Base-by-base conservation (phyloP, 1,140 invertebrate genomes). In the Platorchestia sp. region DNA sequence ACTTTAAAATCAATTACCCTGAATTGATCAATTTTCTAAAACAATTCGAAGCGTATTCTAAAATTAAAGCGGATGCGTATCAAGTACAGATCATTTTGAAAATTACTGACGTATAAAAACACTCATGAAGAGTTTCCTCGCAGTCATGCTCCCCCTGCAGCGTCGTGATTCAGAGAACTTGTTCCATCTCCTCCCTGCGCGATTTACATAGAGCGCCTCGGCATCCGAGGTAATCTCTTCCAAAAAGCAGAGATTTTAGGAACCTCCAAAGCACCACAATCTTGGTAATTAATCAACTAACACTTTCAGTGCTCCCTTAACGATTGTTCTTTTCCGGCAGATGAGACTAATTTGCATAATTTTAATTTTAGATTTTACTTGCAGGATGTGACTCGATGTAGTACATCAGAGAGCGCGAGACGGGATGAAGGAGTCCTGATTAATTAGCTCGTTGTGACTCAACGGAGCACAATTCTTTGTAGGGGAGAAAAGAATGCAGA, bases 301-400 rank as follows among this genome's bases (percentile, higher is more conserved):
- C 91, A 93, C 91, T 93, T 45, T 90, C 91, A 45, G 91, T 45
- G 91, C 47, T 93, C 91, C 91, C 91, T 93, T 93, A 40, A 45
- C 91, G 45, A 93, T 93, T 93, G 91, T 93, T 93, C 45, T 93
- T 47, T 93, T 93, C 91, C 45, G 91, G 36, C 43, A 47, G 43
- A 40, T 44, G 43, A 40, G 91, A 10, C 91, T 45, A 36, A 93
- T 93, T 93, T 93, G 91, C 91, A 93, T 93, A 93, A 93, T 93
- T 93, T 93, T 93, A 93, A 93, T 93, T 93, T 45, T 44, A 93
- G 91, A 90, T 93, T 93, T 93, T 93, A 93, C 43, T 93, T 44
- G 36, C 43, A 10, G 40, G 91, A 89, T 89, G 87, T 27, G 87
- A 42, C 87, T 89, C 87, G 87, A 42, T 89, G 41, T 89, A 42